Conservation (phyloP, 2,797 vertebrate species). For the Siniperca obscura region DNA sequence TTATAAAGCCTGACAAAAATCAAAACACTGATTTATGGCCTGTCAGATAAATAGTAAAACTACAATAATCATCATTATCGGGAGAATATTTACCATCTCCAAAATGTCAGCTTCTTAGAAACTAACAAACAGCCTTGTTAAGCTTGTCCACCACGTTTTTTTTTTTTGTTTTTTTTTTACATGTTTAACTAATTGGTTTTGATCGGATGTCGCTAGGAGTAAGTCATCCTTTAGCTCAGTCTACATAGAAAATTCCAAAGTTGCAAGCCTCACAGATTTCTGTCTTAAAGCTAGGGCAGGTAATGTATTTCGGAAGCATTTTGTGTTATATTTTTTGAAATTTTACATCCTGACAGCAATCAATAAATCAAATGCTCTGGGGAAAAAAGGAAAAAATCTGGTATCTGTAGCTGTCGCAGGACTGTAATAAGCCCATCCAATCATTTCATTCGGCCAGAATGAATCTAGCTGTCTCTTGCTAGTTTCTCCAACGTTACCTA, state of each 20-base stretch:
- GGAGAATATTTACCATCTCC: not conserved
- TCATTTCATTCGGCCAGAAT: no score
- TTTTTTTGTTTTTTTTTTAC: not conserved
- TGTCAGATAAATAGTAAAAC: not conserved
- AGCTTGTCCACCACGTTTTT: not conserved
- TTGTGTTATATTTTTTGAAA: no score
- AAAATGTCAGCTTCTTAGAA: constrained; percentile 27
- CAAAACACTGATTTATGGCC: not conserved
- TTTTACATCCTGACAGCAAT: no score
- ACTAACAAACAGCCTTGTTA: not conserved
- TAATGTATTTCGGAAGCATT: no score
- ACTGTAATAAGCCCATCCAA: no score
- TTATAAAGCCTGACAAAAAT: no score
- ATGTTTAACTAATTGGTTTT: constrained; percentile 6
- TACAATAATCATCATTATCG: not conserved
- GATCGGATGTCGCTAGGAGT: not conserved
- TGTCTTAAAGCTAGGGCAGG: not conserved
- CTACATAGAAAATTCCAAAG: no score
- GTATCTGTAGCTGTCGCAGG: no score
- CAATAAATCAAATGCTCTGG: no score
- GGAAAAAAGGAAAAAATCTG: no score
- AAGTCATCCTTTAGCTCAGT: not conserved
- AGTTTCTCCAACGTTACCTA: no score
- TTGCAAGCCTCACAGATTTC: not conserved
- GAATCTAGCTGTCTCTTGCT: no score